phyloP scores from a whole-genome alignment of 2,888 invertebrate genomes.

The Dolomedes plantarius region DNA sequence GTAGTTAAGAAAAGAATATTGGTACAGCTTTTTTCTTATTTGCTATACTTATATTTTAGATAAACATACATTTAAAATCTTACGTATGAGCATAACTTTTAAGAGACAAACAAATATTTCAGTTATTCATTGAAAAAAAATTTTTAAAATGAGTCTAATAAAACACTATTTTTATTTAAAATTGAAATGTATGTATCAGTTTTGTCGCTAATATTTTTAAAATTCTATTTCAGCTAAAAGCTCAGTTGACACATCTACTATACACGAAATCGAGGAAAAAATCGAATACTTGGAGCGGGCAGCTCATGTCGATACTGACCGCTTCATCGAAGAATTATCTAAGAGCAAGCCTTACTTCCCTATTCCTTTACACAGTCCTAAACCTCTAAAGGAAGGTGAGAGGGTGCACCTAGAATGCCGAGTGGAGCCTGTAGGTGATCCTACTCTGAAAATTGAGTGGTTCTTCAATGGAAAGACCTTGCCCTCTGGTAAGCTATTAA shows the following conservation, averaged over 20 bases:
- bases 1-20: too few species aligned
- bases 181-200: background rate
- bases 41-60: too few species aligned
- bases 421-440: constrained; percentile 95
- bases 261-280: constrained; percentile 91
- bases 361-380: constrained; percentile 90
- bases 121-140: too few species aligned
- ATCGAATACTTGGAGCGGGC: constrained; percentile 90
- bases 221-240: constrained; percentile 88
- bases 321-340: constrained; percentile 92
- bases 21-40: too few species aligned
- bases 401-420: constrained; percentile 95
- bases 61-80: too few species aligned
- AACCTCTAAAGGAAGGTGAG: constrained; percentile 89
- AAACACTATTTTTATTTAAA: too few species aligned
- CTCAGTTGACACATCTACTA: constrained; percentile 91
- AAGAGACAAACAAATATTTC: too few species aligned
- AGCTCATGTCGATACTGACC: constrained; percentile 90
- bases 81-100: too few species aligned
- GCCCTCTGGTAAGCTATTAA: constrained; percentile 77
- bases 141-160: too few species aligned
- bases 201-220: too few species aligned
- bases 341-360: constrained; percentile 96
- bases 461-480: constrained; percentile 85
- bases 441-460: constrained; percentile 93